Evolutionary conservation across 2,888 invertebrate genomes (phyloP).

Genomic region (Junonia oenone): DNA sequence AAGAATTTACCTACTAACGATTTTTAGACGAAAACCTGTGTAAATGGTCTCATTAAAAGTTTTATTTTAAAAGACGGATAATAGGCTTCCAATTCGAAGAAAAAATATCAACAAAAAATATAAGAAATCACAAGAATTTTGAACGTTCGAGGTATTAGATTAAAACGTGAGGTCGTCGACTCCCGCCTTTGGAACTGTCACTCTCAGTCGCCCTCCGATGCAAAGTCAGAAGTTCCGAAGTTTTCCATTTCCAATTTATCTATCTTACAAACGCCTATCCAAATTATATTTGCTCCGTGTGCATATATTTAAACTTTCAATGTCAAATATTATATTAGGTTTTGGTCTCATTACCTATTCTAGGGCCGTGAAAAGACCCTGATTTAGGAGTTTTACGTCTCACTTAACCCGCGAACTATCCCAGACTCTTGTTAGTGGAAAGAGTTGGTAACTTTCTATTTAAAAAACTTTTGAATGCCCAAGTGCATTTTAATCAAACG

Average conservation of each 20-base stretch:
- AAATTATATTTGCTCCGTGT: constrained; percentile 31
- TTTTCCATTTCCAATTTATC: constrained; percentile 37
- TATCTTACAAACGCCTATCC: constrained; percentile 36
- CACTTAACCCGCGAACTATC: constrained; percentile 3
- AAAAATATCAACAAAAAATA: constrained; percentile 3
- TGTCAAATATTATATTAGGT: constrained; percentile 26
- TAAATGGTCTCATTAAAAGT: constrained; percentile 4
- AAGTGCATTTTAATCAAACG: background rate
- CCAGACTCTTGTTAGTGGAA: background rate
- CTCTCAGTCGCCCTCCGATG: constrained; percentile 31
- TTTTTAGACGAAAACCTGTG: background rate
- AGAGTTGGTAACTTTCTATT: background rate
- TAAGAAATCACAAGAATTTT: constrained; percentile 7
- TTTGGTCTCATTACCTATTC: constrained; percentile 19
- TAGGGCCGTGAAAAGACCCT: constrained; percentile 22
- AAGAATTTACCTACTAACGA: background rate
- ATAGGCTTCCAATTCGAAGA: background rate
- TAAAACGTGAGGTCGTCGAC: constrained; percentile 13
- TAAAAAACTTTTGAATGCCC: constrained; percentile 1
- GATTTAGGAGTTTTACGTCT: constrained; percentile 22
- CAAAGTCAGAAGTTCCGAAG: constrained; percentile 35
- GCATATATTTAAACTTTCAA: constrained; percentile 26
- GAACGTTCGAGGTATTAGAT: constrained; percentile 1
- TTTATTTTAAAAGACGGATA: background rate
- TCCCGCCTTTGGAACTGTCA: constrained; percentile 30